phyloP scores from a whole-genome alignment of 2,113 vertebrate species.

The Pyxicephalus adspersus region DNA sequence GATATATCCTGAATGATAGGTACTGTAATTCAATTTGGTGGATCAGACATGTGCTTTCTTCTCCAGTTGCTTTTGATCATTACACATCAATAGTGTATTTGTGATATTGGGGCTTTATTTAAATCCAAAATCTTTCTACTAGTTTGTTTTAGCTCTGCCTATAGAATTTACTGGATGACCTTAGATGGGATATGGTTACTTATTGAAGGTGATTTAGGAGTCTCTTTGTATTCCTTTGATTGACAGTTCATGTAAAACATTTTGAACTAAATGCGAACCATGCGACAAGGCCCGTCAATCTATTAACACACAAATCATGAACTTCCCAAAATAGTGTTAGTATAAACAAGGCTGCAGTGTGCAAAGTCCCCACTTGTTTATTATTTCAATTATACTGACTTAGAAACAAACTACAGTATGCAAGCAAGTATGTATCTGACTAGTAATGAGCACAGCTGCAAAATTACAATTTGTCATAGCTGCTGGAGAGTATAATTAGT shows the following conservation, averaged over 20 bases:
- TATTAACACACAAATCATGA: conserved; percentile 21
- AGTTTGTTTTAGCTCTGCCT: no score
- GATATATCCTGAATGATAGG: no score
- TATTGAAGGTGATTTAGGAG: conserved; percentile 13
- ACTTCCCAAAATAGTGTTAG: conserved; percentile 31
- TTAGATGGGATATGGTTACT: neutral
- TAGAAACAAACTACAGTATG: neutral
- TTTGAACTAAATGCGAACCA: conserved; percentile 33
- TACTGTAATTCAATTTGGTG: no score
- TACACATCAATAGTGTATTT: no score
- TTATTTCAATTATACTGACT: conserved; percentile 1
- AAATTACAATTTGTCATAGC: conserved; percentile 23
- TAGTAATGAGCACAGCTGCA: conserved; percentile 12
- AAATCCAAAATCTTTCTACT: no score
- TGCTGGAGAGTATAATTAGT: conserved; percentile 16
- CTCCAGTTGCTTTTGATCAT: no score
- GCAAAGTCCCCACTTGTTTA: neutral
- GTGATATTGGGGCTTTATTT: no score
- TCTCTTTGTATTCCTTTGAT: neutral
- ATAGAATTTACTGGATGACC: neutral
- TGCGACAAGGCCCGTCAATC: neutral
- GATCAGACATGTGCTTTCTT: no score
- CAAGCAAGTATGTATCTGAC: conserved; percentile 18
- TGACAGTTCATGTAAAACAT: conserved; percentile 16
- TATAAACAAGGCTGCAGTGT: neutral